Evolutionary conservation across 53 echinoderm and acorn worm species (phyloP).

Genomic region (Paracentrotus lividus): DNA sequence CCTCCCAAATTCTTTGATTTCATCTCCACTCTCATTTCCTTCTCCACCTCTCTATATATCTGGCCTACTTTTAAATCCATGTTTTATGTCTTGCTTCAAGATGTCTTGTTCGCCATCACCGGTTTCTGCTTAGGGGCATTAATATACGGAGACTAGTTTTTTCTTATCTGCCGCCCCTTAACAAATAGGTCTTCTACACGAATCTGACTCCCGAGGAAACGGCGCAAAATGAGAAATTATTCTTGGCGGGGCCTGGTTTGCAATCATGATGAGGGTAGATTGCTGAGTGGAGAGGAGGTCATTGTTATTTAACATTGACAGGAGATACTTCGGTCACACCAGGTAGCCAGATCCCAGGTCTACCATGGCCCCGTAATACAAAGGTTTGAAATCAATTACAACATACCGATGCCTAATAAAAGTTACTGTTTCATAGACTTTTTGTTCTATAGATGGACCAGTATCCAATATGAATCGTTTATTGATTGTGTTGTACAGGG

Average conservation of each 20-base stretch:
- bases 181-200: conserved; percentile 5
- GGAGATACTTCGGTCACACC: too few species aligned
- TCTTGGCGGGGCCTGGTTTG: neutral
- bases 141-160: neutral
- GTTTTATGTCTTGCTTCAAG: neutral
- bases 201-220: conserved; percentile 20
- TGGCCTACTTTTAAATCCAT: conserved; percentile 26
- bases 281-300: neutral
- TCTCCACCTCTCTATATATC: neutral
- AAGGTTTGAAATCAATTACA: too few species aligned
- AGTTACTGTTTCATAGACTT: too few species aligned
- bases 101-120: neutral
- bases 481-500: too few species aligned
- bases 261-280: neutral
- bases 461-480: too few species aligned
- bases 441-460: too few species aligned
- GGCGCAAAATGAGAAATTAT: conserved; percentile 13
- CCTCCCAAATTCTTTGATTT: neutral
- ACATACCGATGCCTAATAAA: too few species aligned
- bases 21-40: neutral
- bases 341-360: too few species aligned
- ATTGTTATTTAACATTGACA: neutral
- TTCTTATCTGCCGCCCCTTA: conserved; percentile 40
- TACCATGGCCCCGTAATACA: too few species aligned
- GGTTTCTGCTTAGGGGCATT: conserved; percentile 23